Conservation (phyloP, 2,888 invertebrate genomes). For the Dasypolia templi region DNA sequence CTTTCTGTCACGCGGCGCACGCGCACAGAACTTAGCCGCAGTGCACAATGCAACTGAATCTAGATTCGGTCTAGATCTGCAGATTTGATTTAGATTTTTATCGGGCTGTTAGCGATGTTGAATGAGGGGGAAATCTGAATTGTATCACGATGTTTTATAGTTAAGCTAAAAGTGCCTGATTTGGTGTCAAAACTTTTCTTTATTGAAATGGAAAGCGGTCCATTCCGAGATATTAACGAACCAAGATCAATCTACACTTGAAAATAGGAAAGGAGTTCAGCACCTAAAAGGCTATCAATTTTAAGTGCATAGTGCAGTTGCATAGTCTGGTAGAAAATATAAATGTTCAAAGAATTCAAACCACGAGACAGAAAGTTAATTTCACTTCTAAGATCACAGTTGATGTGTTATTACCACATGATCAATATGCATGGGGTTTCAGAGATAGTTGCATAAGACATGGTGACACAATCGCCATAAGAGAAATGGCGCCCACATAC, state of each 20-base stretch:
- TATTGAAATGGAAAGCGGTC: constrained; percentile 29
- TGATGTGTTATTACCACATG: constrained; percentile 8
- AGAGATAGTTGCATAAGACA: constrained; percentile 39
- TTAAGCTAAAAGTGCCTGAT: background rate
- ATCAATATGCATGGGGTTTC: constrained; percentile 41
- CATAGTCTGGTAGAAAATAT: background rate
- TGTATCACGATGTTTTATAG: constrained; percentile 30
- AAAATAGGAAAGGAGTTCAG: background rate
- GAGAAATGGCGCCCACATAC: constrained; percentile 41
- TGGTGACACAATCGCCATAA: constrained; percentile 47
- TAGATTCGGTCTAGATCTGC: constrained; percentile 52
- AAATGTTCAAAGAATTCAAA: background rate
- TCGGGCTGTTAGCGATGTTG: constrained; percentile 28
- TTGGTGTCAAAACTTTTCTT: constrained; percentile 19
- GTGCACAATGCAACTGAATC: constrained; percentile 65
- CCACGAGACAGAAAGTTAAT: constrained; percentile 16
- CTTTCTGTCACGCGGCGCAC: constrained; percentile 75
- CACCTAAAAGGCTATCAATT: background rate
- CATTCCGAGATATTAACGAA: background rate
- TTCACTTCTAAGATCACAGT: constrained; percentile 11
- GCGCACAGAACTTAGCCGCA: constrained; percentile 64
- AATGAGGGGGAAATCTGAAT: constrained; percentile 38
- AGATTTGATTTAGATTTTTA: constrained; percentile 50
- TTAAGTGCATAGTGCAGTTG: background rate
- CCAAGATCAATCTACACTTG: background rate